Percentiles rank a stretch among this genome's conserved stretches.
phyloP scores from a whole-genome alignment of 2,888 invertebrate species.

The Podotricha telesiphe region DNA sequence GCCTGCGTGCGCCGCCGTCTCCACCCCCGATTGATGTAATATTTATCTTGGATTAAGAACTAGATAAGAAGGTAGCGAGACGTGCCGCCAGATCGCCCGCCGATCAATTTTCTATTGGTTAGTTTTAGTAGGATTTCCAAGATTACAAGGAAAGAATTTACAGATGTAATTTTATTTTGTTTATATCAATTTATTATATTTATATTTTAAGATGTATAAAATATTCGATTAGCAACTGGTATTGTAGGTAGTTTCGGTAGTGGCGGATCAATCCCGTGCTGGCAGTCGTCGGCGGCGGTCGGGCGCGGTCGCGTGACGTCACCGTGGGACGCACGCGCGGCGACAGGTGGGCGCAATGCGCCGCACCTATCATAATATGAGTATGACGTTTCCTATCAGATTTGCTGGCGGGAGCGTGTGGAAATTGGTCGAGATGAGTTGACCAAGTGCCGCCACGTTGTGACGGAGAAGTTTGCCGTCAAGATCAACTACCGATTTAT shows the following conservation, averaged over 20 bases:
- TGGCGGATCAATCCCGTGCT: constrained; percentile 69
- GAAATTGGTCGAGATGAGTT: constrained; percentile 64
- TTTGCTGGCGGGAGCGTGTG: constrained; percentile 59
- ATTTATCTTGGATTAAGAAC: constrained; percentile 82
- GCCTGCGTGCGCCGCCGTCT: constrained; percentile 54
- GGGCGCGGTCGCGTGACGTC: constrained; percentile 69
- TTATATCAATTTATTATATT: constrained; percentile 19
- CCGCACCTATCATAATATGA: constrained; percentile 78
- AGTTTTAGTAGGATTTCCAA: constrained; percentile 9
- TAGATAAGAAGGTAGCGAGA: constrained; percentile 70
- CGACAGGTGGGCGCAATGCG: constrained; percentile 83
- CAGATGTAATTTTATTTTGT: constrained; percentile 5
- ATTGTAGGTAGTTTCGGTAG: constrained; percentile 56
- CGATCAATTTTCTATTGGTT: constrained; percentile 39
- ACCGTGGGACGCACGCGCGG: constrained; percentile 79
- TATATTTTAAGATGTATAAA: constrained; percentile 40
- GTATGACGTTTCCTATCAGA: constrained; percentile 78
- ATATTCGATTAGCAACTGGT: constrained; percentile 62
- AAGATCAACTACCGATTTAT: neutral
- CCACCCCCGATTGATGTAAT: constrained; percentile 81
- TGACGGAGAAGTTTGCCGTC: neutral
- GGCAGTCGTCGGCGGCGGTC: constrained; percentile 54
- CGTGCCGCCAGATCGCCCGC: constrained; percentile 52
- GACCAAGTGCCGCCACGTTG: constrained; percentile 44
- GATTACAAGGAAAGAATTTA: neutral